Percentiles rank a stretch among this genome's conserved stretches.
phyloP scores from a whole-genome alignment of 2,888 invertebrate species.

The Hemicrepidius hirtus region DNA sequence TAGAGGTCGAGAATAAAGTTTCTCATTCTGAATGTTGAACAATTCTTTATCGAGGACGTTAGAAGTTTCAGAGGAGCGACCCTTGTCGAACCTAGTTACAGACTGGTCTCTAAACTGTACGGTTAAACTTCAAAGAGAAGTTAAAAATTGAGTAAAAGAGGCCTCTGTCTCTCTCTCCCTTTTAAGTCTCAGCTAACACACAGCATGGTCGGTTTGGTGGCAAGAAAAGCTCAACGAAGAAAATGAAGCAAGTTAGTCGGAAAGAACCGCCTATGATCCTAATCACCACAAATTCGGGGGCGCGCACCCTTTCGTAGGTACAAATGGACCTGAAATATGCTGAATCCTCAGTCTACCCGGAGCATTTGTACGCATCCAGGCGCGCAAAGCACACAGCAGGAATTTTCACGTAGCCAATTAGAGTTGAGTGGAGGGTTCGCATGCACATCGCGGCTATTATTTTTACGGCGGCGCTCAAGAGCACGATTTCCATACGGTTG shows the following conservation, averaged over 20 bases:
- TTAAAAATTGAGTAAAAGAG: slow-evolving; percentile 6
- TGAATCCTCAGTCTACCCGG: slow-evolving; percentile 44
- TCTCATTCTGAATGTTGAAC: too few relatives aligned
- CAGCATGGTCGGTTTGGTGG: slow-evolving; percentile 31
- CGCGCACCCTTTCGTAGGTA: slow-evolving; percentile 37
- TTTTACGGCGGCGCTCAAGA: slow-evolving; percentile 55
- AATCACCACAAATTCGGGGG: slow-evolving; percentile 43
- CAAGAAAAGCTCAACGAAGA: slow-evolving; percentile 29
- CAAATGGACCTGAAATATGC: slow-evolving; percentile 49
- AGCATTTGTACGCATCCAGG: slow-evolving; percentile 47
- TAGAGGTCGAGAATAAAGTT: too few relatives aligned
- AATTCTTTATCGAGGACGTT: too few relatives aligned
- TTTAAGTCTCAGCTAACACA: slow-evolving; percentile 20
- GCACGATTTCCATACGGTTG: slow-evolving; percentile 57
- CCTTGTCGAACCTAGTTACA: too few relatives aligned
- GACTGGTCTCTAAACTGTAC: too few relatives aligned
- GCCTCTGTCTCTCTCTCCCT: too few relatives aligned
- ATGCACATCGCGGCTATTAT: slow-evolving; percentile 55
- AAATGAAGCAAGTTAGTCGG: slow-evolving; percentile 31
- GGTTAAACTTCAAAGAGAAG: too few relatives aligned
- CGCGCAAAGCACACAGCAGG: slow-evolving; percentile 46
- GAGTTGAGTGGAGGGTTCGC: slow-evolving; percentile 52
- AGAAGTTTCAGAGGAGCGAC: too few relatives aligned
- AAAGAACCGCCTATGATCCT: slow-evolving; percentile 40
- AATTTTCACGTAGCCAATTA: slow-evolving; percentile 58